Evolutionary conservation across 2,113 vertebrate species (phyloP).

Genomic region (Odocoileus hemionus): DNA sequence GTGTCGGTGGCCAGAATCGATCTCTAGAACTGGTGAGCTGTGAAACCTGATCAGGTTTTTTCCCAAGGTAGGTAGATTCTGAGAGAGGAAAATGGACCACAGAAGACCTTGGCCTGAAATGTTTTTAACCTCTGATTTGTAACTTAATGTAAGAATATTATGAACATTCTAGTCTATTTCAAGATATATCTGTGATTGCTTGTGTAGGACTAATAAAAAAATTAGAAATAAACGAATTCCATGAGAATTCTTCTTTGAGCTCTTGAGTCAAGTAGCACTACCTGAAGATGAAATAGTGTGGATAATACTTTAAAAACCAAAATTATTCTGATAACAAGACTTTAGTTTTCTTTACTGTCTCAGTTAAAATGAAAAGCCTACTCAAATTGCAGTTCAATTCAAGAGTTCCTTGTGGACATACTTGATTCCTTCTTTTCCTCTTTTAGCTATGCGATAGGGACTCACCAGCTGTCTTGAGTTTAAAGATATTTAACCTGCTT

Average conservation of each 20-base stretch:
- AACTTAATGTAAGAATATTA: neutral
- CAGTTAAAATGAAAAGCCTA: conserved; percentile 22
- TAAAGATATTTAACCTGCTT: neutral
- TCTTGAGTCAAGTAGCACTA: neutral
- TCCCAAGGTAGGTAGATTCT: neutral
- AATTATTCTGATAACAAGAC: neutral
- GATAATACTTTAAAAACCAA: neutral
- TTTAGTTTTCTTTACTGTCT: neutral
- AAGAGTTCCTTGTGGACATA: neutral
- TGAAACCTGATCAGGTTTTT: neutral
- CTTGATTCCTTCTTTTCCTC: neutral
- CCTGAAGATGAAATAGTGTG: neutral
- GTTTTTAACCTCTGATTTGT: neutral
- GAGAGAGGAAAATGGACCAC: neutral
- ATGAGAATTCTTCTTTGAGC: conserved; percentile 16
- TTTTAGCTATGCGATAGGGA: neutral
- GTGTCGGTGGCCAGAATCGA: too few species aligned
- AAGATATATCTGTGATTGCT: neutral
- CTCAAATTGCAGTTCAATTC: neutral
- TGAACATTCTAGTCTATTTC: neutral
- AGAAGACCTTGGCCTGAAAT: neutral
- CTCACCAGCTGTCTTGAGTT: neutral
- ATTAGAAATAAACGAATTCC: neutral
- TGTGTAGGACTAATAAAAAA: neutral
- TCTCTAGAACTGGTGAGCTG: neutral